phyloP scores from a whole-genome alignment of 2,797 vertebrate species.

The Delichon dasypus region DNA sequence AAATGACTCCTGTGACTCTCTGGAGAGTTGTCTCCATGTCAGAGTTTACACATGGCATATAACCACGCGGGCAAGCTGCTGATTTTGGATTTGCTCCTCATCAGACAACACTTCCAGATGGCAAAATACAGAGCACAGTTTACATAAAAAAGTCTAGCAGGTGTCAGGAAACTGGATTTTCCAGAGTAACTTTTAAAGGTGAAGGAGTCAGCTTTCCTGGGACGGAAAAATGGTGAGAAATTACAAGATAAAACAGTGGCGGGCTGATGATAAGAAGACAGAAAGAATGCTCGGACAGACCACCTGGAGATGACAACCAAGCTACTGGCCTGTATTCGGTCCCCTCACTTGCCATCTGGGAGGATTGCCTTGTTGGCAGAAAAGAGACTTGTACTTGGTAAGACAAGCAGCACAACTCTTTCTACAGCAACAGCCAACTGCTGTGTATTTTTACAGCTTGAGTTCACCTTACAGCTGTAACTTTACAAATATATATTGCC shows the following conservation, averaged over 20 bases:
- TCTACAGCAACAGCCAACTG: background rate
- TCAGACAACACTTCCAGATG: constrained; percentile 42
- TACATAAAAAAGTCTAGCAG: constrained; percentile 22
- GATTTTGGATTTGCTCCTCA: constrained; percentile 34
- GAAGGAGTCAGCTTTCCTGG: background rate
- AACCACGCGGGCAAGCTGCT: constrained; percentile 21
- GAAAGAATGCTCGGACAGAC: background rate
- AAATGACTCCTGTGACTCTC: background rate
- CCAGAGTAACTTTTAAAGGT: background rate
- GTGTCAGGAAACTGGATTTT: constrained; percentile 26
- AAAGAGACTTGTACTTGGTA: background rate
- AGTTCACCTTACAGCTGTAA: background rate
- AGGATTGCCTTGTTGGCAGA: background rate
- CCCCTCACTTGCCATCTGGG: background rate
- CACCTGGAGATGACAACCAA: background rate
- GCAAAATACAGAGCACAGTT: constrained; percentile 25
- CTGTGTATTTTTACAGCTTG: background rate
- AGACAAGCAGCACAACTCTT: background rate
- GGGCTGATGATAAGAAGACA: background rate
- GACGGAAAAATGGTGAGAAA: background rate
- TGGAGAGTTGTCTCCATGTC: background rate
- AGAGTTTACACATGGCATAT: background rate
- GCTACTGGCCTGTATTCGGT: background rate
- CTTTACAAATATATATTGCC: background rate
- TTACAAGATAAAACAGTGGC: background rate